phyloP scores from a whole-genome alignment of 2,113 vertebrate species.

The Sander lucioperca region DNA sequence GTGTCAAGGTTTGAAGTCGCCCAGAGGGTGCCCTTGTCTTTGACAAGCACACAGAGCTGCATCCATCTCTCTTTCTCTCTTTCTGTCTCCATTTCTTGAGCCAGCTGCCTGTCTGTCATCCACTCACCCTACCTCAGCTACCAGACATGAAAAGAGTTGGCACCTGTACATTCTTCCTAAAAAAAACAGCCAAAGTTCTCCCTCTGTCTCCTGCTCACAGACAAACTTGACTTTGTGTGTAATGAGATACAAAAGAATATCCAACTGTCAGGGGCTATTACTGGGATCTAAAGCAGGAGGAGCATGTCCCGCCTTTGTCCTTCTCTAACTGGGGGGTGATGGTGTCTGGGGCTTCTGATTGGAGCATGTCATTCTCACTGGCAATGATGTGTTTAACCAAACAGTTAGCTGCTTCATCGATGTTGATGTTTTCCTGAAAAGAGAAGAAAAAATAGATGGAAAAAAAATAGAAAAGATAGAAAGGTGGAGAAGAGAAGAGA shows the following conservation, averaged over 20 bases:
- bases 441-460: too few species aligned
- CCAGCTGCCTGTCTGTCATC: slow-evolving; percentile 49
- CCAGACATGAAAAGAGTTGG: slow-evolving; percentile 33
- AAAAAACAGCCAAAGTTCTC: slow-evolving; percentile 37
- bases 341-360: slow-evolving; percentile 88
- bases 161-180: slow-evolving; percentile 34
- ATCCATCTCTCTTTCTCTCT: slow-evolving; percentile 52
- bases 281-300: slow-evolving; percentile 89
- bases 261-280: slow-evolving; percentile 44
- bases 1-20: slow-evolving; percentile 42
- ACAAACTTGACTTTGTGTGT: slow-evolving; percentile 37
- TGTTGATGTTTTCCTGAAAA: slow-evolving; percentile 95
- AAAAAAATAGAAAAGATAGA: background rate
- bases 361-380: slow-evolving; percentile 92
- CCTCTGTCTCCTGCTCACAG: slow-evolving; percentile 37
- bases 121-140: background rate
- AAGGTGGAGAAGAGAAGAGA: background rate
- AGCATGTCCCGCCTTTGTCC: slow-evolving; percentile 88
- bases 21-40: slow-evolving; percentile 66
- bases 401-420: slow-evolving; percentile 95
- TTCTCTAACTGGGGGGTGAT: slow-evolving; percentile 91
- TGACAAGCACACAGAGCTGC: slow-evolving; percentile 64
- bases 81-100: slow-evolving; percentile 39
- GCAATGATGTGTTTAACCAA: slow-evolving; percentile 97
- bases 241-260: slow-evolving; percentile 52